These are phyloP conservation scores for Onthophagus taurus DNA, from an alignment of 1,140 invertebrate species.

Conservation along the genomic window DNA sequence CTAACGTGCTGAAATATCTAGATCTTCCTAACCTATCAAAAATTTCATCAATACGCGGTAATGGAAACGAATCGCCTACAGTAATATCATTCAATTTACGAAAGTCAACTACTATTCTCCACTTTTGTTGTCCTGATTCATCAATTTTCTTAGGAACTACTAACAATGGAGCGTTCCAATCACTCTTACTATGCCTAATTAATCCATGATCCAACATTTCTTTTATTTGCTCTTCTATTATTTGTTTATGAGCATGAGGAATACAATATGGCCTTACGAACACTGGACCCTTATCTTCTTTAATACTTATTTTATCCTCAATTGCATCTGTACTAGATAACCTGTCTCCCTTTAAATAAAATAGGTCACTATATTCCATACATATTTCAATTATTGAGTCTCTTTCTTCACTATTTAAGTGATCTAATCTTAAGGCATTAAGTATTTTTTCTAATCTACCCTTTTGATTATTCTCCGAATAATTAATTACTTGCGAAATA, in stretches of 20 bases:
- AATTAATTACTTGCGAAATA: too few species aligned
- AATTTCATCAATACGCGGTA: constrained; percentile 44
- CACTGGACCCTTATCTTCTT: constrained; percentile 21
- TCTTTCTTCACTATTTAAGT: constrained; percentile 22
- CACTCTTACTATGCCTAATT: background rate
- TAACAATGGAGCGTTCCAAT: constrained; percentile 9
- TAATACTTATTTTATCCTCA: constrained; percentile 24
- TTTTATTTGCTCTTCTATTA: constrained; percentile 34
- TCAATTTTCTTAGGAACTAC: constrained; percentile 27
- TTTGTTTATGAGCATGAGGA: constrained; percentile 33
- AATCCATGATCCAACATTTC: constrained; percentile 31
- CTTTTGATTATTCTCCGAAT: too few species aligned
- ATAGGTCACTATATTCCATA: constrained; percentile 23
- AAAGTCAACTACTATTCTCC: constrained; percentile 34
- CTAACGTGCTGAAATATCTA: constrained; percentile 41
- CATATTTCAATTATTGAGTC: constrained; percentile 15
- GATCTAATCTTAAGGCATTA: too few species aligned
- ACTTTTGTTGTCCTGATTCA: constrained; percentile 24
- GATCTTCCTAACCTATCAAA: constrained; percentile 38
- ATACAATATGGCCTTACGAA: constrained; percentile 30
- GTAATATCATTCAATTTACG: too few species aligned
- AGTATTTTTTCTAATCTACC: too few species aligned
- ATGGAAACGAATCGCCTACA: constrained; percentile 36
- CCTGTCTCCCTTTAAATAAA: constrained; percentile 20
- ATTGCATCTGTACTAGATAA: constrained; percentile 17